Evolutionary conservation across 35 echinoderm and acorn worm genomes (phyloP), one percentile per base, ranked within the genome.

Genomic region (Ophioderma brevispina): DNA sequence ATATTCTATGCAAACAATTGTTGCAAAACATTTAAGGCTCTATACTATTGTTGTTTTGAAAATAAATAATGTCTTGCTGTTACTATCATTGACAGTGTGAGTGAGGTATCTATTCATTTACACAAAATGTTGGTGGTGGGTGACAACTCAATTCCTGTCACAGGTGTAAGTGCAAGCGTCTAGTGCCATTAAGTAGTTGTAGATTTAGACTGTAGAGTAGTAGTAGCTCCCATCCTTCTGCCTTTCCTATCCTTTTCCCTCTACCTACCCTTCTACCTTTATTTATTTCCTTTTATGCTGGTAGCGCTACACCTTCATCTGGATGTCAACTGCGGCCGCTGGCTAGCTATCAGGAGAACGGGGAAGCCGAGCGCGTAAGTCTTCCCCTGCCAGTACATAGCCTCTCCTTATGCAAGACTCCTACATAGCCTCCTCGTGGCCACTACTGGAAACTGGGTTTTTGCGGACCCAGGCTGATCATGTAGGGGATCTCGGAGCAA

Each of bases 341-440:
- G 85, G 25, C 41, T 84, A 84, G 82, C 82, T 30, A 28, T n/a
- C 0, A 25, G 59, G 50, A 13, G 82, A 84, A 84, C 28, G 59
- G 82, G 32, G 52, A 55, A 55, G 82, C 82, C 28, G 28, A 84
- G n/a, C 35, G 40, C 32, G 28, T 56, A 84, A 63, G 82, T 14
- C 82, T 84, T 55, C 52, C 35, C 43, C 23, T 84, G 82, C 31
- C 40, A 84, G 82, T 84, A 55, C 52, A 84, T 84, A 84, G 43
- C 32, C 82, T 55, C 82, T 84, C 82, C 82, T 55, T 23, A 23
- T 32, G 31, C 40, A 63, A 81, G 79, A 38, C 37, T 49, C 52
- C 38, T 33, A 55, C 36, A 84, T 17, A 55, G n/a, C 82, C 82
- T 84, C 50, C 23, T 14, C 40, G 41, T 59, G 82, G 82, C n/a